Percentiles rank a stretch among this genome's conserved stretches.
phyloP scores from a whole-genome alignment of 2,888 invertebrate genomes.

The Sesia bembeciformis region DNA sequence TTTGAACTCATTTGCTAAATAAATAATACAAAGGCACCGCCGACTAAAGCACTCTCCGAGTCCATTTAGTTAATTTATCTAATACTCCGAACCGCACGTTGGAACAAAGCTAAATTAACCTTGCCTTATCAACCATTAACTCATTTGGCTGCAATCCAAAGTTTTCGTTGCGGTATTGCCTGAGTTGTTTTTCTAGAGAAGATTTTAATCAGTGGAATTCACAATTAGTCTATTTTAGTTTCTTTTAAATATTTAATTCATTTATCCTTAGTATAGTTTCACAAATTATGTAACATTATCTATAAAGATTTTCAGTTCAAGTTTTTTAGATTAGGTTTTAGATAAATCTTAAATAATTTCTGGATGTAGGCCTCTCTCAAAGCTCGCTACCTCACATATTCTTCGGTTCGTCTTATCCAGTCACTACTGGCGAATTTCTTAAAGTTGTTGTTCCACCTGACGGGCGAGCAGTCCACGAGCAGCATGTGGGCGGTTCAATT shows the following conservation, averaged over 20 bases:
- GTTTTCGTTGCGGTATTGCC: slow-evolving; percentile 19
- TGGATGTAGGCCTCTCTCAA: no score
- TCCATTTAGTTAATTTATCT: slow-evolving; percentile 21
- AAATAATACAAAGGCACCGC: neutral
- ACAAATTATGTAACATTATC: no score
- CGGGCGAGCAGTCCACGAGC: no score
- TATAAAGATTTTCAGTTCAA: no score
- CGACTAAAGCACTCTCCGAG: slow-evolving; percentile 17
- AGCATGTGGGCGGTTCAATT: no score
- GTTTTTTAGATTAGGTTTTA: neutral
- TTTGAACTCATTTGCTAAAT: neutral
- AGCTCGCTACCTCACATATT: no score
- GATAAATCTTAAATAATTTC: no score
- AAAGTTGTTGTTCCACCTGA: no score
- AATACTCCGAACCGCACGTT: slow-evolving; percentile 19
- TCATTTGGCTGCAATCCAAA: slow-evolving; percentile 49
- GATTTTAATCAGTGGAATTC: slow-evolving; percentile 16
- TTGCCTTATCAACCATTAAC: slow-evolving; percentile 51
- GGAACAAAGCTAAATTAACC: slow-evolving; percentile 48
- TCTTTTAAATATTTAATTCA: neutral
- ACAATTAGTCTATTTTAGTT: slow-evolving; percentile 11
- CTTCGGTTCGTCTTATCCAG: no score
- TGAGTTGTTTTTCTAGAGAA: slow-evolving; percentile 16
- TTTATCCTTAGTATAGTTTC: no score
- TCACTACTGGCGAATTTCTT: no score